Evolutionary conservation across 2,888 invertebrate species (phyloP), one percentile per base, ranked within the genome.

Genomic region (Lapara coniferarum): DNA sequence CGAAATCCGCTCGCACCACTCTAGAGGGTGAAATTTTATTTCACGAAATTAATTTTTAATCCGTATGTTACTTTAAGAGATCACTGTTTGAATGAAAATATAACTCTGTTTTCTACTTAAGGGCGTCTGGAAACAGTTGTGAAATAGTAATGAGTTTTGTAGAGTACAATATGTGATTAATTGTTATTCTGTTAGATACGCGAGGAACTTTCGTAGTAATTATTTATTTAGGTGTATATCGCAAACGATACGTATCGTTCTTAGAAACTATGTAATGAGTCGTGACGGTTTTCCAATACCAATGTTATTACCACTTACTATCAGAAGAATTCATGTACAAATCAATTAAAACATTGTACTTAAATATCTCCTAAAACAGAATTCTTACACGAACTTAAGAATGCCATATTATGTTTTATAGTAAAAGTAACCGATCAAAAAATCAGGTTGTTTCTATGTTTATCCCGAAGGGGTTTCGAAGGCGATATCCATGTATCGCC

Each of bases 1-100:
- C 81, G 83, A 82, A 87, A 84, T 86, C 83, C 75, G 79, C 82
- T 81, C 85, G 74, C 81, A 76, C 81, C 81, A 81, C 82, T 85
- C 81, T 71, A 70, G 74, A 72, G 81, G 81, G 83, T 73, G 79
- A 79, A 84, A 84, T 88, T 88, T 90, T 90, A 90, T 91, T 84
- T 81, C 82, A 74, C 74, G 80, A 83, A 84, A 89, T 90, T 84
- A 86, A 90, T 89, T 88, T 88, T 89, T 89, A 86, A 90, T 89
- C 79, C 73, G 59, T 74, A 76, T 79, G 74, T 79, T 77, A 77
- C 81, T 78, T 74, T 76, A 74, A 77, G 78, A 78, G 77, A 81
- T 79, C 74, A 77, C 76, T 73, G 72, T 73, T 59, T 44, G 63
- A 63, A 63, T 63, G 52, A 52, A 59, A 52, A 63, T 63, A 52